These are phyloP conservation scores for Leuciscus waleckii DNA, from an alignment of 2,797 vertebrate genomes.

Conservation along the genomic window DNA sequence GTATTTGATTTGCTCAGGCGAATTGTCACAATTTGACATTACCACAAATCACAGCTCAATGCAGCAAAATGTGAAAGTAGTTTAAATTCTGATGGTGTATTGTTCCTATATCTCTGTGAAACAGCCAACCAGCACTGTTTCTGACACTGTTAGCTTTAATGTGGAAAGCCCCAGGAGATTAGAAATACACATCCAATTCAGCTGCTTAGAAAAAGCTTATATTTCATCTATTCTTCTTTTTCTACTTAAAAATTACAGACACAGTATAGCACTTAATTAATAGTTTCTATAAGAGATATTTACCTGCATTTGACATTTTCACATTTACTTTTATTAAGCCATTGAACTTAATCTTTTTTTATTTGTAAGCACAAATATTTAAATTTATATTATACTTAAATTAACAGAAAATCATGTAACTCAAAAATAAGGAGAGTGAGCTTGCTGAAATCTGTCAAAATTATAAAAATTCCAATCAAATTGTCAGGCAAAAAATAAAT, in stretches of 20 bases:
- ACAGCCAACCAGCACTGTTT: slow-evolving; percentile 9
- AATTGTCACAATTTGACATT: slow-evolving; percentile 2
- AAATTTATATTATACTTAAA: neutral
- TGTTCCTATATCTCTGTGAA: slow-evolving; percentile 18
- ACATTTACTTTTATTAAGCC: neutral
- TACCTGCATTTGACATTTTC: neutral
- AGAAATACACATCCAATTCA: neutral
- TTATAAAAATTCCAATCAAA: neutral
- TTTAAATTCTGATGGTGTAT: slow-evolving; percentile 36
- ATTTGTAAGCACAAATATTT: neutral
- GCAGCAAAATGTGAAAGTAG: slow-evolving; percentile 34
- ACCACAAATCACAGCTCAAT: slow-evolving; percentile 7
- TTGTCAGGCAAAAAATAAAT: neutral
- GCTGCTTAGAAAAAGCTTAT: neutral
- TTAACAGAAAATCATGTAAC: neutral
- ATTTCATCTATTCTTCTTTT: slow-evolving; percentile 9
- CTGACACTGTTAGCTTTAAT: slow-evolving; percentile 14
- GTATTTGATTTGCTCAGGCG: neutral
- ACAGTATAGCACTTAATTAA: neutral
- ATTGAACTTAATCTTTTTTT: neutral
- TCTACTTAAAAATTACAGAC: neutral
- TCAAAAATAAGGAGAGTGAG: neutral
- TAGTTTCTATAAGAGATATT: neutral
- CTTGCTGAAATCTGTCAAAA: neutral
- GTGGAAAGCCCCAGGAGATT: slow-evolving; percentile 10